Conservation (phyloP, 2,888 invertebrate species). For the Philonicus albiceps region DNA sequence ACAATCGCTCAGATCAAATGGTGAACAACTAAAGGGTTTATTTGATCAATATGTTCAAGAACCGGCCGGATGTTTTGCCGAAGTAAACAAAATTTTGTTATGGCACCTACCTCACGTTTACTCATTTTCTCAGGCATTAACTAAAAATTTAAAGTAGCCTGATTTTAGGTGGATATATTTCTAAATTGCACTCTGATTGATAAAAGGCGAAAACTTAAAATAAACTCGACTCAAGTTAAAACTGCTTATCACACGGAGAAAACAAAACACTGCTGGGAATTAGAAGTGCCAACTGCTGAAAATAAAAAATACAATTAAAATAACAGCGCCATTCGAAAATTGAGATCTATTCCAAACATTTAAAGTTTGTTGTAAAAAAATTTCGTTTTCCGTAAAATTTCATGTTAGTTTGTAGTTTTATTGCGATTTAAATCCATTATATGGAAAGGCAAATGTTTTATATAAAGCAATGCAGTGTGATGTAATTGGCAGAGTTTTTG, state of each 20-base stretch:
- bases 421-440: background rate
- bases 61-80: background rate
- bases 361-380: background rate
- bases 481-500: background rate
- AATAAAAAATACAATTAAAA: background rate
- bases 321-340: background rate
- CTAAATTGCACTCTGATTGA: background rate
- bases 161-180: background rate
- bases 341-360: background rate
- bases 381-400: background rate
- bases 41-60: slow-evolving; percentile 19
- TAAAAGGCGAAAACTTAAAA: slow-evolving; percentile 31
- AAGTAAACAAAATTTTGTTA: background rate
- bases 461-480: background rate
- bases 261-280: background rate
- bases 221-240: background rate
- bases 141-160: background rate
- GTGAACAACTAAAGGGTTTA: background rate
- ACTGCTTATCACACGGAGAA: background rate
- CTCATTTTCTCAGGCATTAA: slow-evolving; percentile 53
- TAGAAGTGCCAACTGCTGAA: background rate
- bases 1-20: background rate
- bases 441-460: background rate
- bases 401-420: background rate
- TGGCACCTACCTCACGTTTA: slow-evolving; percentile 56